A percentile compares a stretch with the other conserved stretches of the same genome.
Conservation (phyloP, 2,113 vertebrate genomes). For the Geothlypis trichas region DNA sequence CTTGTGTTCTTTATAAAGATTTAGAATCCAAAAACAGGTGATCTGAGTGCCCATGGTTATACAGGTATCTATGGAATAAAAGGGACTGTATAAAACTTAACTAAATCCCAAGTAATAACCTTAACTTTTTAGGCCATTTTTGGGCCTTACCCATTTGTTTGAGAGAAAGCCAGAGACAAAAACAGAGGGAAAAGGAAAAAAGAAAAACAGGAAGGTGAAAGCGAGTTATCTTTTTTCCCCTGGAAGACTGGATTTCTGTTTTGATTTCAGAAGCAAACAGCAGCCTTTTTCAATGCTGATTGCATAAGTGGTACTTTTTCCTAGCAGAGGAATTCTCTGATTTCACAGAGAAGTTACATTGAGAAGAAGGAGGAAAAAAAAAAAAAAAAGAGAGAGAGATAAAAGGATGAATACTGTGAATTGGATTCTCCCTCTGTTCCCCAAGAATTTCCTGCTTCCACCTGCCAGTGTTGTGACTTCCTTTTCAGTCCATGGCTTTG, state of each 20-base stretch:
- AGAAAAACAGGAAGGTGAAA: neutral
- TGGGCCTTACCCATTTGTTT: neutral
- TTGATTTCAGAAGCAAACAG: neutral
- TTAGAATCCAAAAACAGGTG: neutral
- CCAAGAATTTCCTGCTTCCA: neutral
- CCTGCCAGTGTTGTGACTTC: neutral
- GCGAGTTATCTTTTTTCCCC: fast-evolving
- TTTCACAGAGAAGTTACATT: neutral
- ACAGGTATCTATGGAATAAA: neutral
- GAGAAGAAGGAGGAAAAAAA: neutral
- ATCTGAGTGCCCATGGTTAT: neutral
- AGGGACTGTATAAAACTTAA: neutral
- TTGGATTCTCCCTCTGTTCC: neutral
- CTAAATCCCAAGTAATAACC: neutral
- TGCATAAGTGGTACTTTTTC: neutral
- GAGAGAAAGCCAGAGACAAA: neutral
- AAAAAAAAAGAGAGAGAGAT: neutral
- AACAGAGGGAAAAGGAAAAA: neutral
- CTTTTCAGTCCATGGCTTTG: neutral
- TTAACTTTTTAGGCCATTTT: neutral
- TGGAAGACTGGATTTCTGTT: neutral
- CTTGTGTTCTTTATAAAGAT: neutral
- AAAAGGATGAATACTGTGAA: neutral
- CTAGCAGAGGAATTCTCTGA: neutral
- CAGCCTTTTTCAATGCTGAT: neutral